Evolutionary conservation across 2,888 invertebrate species (phyloP).

Genomic region (Leptinotarsa peninsularis): DNA sequence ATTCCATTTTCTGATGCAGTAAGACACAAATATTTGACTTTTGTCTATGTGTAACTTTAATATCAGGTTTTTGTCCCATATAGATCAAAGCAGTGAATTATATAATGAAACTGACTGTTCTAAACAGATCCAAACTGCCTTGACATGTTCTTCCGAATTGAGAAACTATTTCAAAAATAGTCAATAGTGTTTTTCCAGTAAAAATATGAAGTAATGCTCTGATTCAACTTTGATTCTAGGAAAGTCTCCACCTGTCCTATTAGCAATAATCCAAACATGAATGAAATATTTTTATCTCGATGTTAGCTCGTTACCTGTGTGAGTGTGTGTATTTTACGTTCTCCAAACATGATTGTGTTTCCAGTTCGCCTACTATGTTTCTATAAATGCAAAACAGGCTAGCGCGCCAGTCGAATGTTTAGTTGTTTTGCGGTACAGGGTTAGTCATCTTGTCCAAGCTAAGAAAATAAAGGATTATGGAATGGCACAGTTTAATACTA

Average conservation of each 20-base stretch:
- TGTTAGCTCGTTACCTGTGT: slow-evolving; percentile 27
- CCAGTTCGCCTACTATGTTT: slow-evolving; percentile 54
- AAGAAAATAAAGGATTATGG: slow-evolving; percentile 4
- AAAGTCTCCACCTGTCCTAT: slow-evolving; percentile 39
- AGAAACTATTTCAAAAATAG: too few relatives aligned
- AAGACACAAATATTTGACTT: too few relatives aligned
- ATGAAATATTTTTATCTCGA: slow-evolving; percentile 41
- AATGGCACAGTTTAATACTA: neutral
- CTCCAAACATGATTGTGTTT: slow-evolving; percentile 47
- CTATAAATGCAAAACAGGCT: slow-evolving; percentile 49
- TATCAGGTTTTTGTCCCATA: too few relatives aligned
- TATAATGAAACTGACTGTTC: too few relatives aligned
- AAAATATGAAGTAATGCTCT: slow-evolving; percentile 15
- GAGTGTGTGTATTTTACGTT: slow-evolving; percentile 39
- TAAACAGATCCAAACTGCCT: too few relatives aligned
- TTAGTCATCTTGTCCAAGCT: slow-evolving; percentile 36
- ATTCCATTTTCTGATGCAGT: too few relatives aligned
- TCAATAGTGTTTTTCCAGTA: neutral
- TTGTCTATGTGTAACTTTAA: too few relatives aligned
- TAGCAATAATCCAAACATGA: slow-evolving; percentile 31
- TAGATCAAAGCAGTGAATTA: too few relatives aligned
- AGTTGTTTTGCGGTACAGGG: slow-evolving; percentile 40
- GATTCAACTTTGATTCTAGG: slow-evolving; percentile 29
- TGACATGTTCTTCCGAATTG: too few relatives aligned
- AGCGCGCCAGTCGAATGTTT: slow-evolving; percentile 32